phyloP scores from a whole-genome alignment of 2,113 vertebrate species.

The Xenus cinereus region DNA sequence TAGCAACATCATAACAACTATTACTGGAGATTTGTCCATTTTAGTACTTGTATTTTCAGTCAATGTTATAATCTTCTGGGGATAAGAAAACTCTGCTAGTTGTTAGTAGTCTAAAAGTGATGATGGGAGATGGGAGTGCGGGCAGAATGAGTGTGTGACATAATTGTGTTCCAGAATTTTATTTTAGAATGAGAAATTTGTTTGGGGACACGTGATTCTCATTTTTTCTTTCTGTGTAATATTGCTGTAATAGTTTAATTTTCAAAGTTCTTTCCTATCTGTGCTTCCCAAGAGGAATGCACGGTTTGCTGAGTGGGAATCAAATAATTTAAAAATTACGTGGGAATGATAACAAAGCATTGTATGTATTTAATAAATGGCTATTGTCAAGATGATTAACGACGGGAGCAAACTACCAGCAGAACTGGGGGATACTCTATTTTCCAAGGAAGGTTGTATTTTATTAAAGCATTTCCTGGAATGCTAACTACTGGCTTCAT shows the following conservation, averaged over 20 bases:
- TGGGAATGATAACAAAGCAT: not conserved
- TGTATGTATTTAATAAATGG: not conserved
- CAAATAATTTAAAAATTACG: not conserved
- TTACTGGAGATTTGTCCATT: not conserved
- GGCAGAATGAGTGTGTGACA: not conserved
- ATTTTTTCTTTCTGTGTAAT: not conserved
- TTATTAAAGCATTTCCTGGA: not conserved
- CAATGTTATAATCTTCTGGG: not conserved
- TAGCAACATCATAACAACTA: not conserved
- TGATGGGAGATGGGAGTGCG: not conserved
- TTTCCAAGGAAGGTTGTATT: not conserved
- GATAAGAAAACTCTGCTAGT: not conserved
- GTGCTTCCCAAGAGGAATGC: not conserved
- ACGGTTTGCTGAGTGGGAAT: not conserved
- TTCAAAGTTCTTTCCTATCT: not conserved
- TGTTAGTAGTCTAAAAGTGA: not conserved
- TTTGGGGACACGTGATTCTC: not conserved
- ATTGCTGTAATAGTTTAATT: not conserved
- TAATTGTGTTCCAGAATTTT: not conserved
- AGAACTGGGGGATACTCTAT: not conserved
- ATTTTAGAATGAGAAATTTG: not conserved
- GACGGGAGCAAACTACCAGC: not conserved
- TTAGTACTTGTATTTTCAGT: not conserved
- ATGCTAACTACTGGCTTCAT: not conserved
- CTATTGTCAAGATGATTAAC: not conserved